Conservation (phyloP, 2,797 vertebrate genomes). For the Lemur catta region DNA sequence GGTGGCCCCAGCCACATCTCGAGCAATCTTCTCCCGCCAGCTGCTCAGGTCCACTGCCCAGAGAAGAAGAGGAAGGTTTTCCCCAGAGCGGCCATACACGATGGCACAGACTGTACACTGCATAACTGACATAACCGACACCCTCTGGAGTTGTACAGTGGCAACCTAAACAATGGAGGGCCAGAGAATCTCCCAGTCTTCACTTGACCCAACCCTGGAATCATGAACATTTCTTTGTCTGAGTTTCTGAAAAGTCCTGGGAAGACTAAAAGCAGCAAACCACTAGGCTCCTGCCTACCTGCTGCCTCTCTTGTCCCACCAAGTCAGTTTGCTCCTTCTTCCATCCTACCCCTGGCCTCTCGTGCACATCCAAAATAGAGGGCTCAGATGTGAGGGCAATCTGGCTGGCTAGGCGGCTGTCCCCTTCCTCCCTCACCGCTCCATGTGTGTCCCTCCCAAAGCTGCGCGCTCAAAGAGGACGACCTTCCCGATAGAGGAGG, state of each 20-base stretch:
- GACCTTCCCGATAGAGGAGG: too few relatives aligned
- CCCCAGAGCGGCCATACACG: not conserved
- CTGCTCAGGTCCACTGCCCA: slow-evolving; percentile 91
- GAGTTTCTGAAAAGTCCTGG: not conserved
- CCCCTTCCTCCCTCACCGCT: too few relatives aligned
- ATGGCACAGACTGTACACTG: not conserved
- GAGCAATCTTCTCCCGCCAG: slow-evolving; percentile 95
- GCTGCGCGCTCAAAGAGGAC: too few relatives aligned
- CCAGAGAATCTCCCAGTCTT: not conserved
- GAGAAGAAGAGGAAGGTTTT: not conserved
- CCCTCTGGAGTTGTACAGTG: not conserved
- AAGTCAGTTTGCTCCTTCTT: not conserved
- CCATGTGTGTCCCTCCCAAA: too few relatives aligned
- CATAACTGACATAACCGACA: not conserved
- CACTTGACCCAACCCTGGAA: not conserved
- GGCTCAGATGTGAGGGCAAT: too few relatives aligned
- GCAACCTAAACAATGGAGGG: not conserved
- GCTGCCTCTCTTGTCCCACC: not conserved
- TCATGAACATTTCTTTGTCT: not conserved
- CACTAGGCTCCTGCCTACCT: not conserved
- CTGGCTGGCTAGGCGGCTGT: too few relatives aligned
- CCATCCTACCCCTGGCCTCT: not conserved
- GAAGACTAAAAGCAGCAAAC: not conserved
- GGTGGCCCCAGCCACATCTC: slow-evolving; percentile 85
- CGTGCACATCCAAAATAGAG: fast-evolving